These are phyloP conservation scores for Dendrocincla tyrannina DNA, from an alignment of 2,797 vertebrate genomes.

Conservation along the genomic window DNA sequence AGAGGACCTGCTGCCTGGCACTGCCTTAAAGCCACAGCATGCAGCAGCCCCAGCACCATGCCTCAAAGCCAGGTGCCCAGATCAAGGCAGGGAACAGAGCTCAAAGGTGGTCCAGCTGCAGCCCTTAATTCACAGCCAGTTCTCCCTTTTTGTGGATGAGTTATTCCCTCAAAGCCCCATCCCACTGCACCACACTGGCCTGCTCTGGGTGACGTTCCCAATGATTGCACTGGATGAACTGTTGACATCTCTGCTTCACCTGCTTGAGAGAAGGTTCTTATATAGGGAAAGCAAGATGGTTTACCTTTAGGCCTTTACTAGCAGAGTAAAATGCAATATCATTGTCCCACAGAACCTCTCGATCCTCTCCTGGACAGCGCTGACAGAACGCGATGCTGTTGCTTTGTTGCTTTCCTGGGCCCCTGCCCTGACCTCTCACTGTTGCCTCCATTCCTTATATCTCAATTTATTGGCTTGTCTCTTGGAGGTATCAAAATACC, in stretches of 20 bases:
- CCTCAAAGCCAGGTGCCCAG: accelerated
- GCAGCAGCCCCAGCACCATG: not conserved
- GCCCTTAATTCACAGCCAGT: not conserved
- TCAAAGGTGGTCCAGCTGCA: not conserved
- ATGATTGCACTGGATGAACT: accelerated
- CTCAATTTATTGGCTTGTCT: not conserved
- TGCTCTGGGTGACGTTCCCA: accelerated
- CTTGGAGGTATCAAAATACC: not conserved
- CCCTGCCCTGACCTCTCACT: accelerated
- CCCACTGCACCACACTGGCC: accelerated
- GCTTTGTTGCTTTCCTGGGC: not conserved
- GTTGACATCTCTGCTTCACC: not conserved
- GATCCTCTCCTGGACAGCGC: not conserved
- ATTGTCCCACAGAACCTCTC: not conserved
- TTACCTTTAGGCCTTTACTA: not conserved
- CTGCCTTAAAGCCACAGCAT: conserved; percentile 63
- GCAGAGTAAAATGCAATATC: accelerated
- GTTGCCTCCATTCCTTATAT: accelerated
- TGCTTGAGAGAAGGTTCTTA: not conserved
- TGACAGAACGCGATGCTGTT: accelerated
- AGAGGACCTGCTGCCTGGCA: not conserved
- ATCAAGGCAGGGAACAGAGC: accelerated
- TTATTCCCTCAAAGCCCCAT: not conserved
- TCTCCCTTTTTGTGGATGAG: accelerated
- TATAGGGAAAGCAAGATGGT: not conserved